Conservation (phyloP, 2,797 vertebrate species). For the Platyrinchus mystaceus region DNA sequence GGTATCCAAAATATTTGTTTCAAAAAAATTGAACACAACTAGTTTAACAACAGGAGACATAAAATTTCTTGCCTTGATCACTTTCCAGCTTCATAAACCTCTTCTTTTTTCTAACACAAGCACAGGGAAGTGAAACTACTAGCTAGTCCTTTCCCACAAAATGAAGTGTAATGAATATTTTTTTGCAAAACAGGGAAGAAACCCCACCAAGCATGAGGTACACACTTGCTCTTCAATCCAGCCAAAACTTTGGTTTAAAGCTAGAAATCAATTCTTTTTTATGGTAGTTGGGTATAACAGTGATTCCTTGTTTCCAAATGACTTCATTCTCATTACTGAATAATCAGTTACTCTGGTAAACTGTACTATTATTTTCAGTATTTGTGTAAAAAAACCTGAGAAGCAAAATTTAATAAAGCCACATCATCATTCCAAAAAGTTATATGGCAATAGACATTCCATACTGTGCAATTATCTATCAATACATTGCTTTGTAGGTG, state of each 20-base stretch:
- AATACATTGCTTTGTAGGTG: not conserved
- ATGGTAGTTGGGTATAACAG: not conserved
- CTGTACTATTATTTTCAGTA: not conserved
- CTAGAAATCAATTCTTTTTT: not conserved
- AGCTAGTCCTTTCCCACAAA: not conserved
- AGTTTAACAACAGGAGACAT: constrained; percentile 13
- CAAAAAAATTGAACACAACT: not conserved
- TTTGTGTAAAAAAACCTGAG: not conserved
- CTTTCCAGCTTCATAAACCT: not conserved
- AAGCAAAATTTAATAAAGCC: not conserved
- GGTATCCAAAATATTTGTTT: not conserved
- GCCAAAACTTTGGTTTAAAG: not conserved
- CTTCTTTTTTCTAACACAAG: not conserved
- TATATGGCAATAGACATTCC: not conserved
- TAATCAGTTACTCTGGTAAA: not conserved
- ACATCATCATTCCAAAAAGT: not conserved
- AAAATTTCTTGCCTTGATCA: constrained; percentile 22
- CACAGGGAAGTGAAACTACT: not conserved
- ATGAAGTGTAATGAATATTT: not conserved
- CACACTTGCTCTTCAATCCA: not conserved
- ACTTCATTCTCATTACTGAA: not conserved
- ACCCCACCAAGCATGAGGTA: not conserved
- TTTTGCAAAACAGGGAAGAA: not conserved
- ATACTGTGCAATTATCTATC: not conserved
- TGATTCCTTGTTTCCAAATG: not conserved